Conservation (phyloP, 2,113 vertebrate species). For the Brienomyrus brachyistius region DNA sequence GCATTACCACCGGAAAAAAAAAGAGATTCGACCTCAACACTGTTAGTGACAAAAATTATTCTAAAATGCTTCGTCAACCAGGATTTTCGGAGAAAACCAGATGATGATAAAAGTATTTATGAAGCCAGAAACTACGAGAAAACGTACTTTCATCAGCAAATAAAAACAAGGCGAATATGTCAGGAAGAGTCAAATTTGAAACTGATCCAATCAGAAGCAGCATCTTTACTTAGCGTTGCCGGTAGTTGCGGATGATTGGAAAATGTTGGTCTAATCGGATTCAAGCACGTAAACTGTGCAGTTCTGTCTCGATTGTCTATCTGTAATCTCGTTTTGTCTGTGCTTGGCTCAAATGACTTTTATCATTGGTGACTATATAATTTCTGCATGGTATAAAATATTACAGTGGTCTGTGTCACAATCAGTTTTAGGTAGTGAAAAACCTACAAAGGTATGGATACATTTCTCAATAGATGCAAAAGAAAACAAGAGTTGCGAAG, state of each 20-base stretch:
- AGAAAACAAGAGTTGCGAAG: not conserved
- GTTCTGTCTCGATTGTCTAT: not conserved
- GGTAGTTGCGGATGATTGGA: not conserved
- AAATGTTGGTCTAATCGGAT: not conserved
- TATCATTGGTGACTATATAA: not conserved
- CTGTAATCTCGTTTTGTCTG: not conserved
- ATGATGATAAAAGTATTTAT: not conserved
- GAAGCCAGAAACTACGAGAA: not conserved
- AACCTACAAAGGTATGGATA: not conserved
- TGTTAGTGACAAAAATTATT: not conserved
- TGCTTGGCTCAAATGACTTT: not conserved
- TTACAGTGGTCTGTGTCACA: not conserved
- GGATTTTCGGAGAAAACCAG: not conserved
- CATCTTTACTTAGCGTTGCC: not conserved
- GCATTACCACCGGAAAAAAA: not conserved
- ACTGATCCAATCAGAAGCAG: not conserved
- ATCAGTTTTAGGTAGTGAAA: not conserved
- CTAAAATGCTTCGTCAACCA: not conserved
- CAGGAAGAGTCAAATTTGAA: not conserved
- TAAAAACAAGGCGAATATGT: not conserved
- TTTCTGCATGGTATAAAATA: not conserved
- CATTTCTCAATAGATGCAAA: not conserved
- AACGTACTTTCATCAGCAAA: not conserved
- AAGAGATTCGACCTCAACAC: not conserved
- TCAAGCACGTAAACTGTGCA: not conserved